Evolutionary conservation across 2,888 invertebrate genomes (phyloP).

Genomic region (Eledona agricola): DNA sequence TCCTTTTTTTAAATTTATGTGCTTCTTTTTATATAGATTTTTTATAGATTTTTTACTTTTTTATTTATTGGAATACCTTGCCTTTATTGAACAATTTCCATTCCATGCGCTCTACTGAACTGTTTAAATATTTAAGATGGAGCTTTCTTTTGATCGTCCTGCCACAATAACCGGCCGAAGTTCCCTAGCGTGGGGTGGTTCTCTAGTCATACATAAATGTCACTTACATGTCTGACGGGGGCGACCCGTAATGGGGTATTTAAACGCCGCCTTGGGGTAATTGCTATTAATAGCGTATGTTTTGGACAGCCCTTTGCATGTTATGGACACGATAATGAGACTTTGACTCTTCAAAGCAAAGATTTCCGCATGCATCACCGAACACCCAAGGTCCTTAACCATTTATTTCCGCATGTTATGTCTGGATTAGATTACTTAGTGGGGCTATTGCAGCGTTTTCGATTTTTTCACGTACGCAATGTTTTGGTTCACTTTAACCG

Average conservation of each 20-base stretch:
- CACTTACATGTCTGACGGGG: conserved; percentile 55
- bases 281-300: conserved; percentile 60
- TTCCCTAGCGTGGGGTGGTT: no score
- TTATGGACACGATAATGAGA: conserved; percentile 61
- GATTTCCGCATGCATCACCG: conserved; percentile 46
- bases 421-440: conserved; percentile 23
- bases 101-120: no score
- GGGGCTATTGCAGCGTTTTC: conserved; percentile 9
- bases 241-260: conserved; percentile 56
- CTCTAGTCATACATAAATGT: conserved; percentile 56
- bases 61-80: no score
- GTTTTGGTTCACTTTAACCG: conserved; percentile 11
- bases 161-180: no score
- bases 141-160: no score
- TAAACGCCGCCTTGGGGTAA: conserved; percentile 61
- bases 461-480: conserved; percentile 2
- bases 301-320: conserved; percentile 61
- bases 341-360: conserved; percentile 53
- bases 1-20: no score
- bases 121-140: no score
- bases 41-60: no score
- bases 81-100: no score
- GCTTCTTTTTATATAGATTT: no score
- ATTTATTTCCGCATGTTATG: conserved; percentile 24
- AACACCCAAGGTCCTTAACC: conserved; percentile 22